phyloP scores from a whole-genome alignment of 2,888 invertebrate species.

The Dryococelus australis region DNA sequence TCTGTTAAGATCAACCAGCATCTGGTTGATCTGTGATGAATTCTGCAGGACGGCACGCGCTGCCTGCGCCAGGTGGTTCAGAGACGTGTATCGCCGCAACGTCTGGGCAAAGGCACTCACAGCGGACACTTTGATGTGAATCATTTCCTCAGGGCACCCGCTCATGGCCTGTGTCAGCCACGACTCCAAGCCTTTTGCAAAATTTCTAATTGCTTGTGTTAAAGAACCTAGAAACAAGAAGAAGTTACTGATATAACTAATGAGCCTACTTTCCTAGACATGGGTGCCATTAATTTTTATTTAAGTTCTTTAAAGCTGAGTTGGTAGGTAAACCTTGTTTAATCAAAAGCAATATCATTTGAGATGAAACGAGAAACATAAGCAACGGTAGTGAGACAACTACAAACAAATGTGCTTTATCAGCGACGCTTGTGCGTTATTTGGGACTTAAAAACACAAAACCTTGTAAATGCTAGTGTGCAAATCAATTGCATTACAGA shows the following conservation, averaged over 20 bases:
- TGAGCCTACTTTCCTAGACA: too few relatives aligned
- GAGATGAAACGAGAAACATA: too few relatives aligned
- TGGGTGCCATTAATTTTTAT: too few relatives aligned
- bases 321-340: too few relatives aligned
- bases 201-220: conserved; percentile 92
- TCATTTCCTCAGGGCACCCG: conserved; percentile 83
- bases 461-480: too few relatives aligned
- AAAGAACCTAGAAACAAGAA: conserved; percentile 67
- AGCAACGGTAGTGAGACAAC: too few relatives aligned
- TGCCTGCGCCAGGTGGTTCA: conserved; percentile 96
- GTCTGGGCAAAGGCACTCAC: conserved; percentile 95
- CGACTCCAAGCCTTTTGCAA: conserved; percentile 90
- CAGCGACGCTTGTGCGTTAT: too few relatives aligned
- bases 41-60: conserved; percentile 96
- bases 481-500: too few relatives aligned
- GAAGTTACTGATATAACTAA: conserved; percentile 5
- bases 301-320: too few relatives aligned
- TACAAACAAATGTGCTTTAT: too few relatives aligned
- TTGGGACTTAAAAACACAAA: too few relatives aligned
- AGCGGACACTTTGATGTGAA: conserved; percentile 79
- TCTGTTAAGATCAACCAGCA: conserved; percentile 94
- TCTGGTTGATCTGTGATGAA: conserved; percentile 92
- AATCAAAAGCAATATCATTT: too few relatives aligned
- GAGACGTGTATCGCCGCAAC: conserved; percentile 91
- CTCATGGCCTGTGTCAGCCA: conserved; percentile 84